A percentile compares a stretch with the other conserved stretches of the same genome.
Conservation (phyloP, 2,113 vertebrate species). For the Suncus etruscus region DNA sequence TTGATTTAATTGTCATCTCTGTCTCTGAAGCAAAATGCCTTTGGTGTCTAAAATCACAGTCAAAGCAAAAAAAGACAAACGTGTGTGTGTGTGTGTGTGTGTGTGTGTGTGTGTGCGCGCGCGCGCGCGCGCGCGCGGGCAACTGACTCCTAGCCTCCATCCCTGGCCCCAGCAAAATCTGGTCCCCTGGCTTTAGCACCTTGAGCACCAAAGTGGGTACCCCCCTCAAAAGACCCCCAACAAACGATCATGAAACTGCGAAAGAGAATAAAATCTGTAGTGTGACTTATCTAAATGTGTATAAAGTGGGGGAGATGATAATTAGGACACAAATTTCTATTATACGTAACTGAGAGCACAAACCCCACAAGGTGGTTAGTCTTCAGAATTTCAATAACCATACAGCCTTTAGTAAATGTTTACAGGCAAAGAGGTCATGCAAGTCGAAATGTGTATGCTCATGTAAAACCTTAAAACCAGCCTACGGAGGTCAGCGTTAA, state of each 20-base stretch:
- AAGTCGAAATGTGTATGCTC: too few relatives aligned
- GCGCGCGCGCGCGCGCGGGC: too few relatives aligned
- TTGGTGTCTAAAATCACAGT: constrained; percentile 52
- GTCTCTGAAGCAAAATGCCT: constrained; percentile 10
- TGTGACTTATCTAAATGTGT: background rate
- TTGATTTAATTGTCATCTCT: constrained; percentile 2
- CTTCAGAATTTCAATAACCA: constrained; percentile 13
- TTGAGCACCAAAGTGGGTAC: background rate
- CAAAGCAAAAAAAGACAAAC: constrained; percentile 62
- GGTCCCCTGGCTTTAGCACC: too few relatives aligned
- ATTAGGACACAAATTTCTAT: constrained; percentile 5
- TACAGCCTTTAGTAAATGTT: background rate
- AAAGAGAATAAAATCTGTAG: background rate
- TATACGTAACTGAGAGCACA: constrained; percentile 4
- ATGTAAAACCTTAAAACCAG: too few relatives aligned
- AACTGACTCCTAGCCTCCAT: too few relatives aligned
- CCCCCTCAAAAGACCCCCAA: background rate
- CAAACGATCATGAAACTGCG: background rate
- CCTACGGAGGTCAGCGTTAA: too few relatives aligned
- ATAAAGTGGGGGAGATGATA: too few relatives aligned
- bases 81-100: too few relatives aligned
- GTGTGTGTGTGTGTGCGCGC: too few relatives aligned
- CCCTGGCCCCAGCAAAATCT: too few relatives aligned
- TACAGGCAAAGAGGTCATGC: background rate
- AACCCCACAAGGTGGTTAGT: background rate